Percentiles rank a stretch among this genome's conserved stretches.
Conservation (phyloP, 2,888 invertebrate species). For the Marasmarcha lunaedactyla region DNA sequence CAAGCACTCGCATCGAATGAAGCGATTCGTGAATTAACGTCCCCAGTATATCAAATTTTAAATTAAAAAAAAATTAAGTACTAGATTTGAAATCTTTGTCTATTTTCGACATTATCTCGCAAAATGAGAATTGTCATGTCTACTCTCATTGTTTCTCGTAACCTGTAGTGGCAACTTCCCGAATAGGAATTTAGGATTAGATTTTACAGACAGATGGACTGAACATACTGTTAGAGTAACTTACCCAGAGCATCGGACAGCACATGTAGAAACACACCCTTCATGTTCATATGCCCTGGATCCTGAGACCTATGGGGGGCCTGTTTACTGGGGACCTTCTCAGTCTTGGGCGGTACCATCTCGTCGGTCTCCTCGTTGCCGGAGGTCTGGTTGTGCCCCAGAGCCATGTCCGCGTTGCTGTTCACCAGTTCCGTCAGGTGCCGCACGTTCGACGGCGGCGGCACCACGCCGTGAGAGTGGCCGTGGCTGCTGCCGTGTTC, state of each 20-base stretch:
- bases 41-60: too few species aligned
- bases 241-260: slow-evolving; percentile 95
- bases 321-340: slow-evolving; percentile 42
- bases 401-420: slow-evolving; percentile 59
- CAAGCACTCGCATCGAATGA: too few species aligned
- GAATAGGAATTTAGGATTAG: too few species aligned
- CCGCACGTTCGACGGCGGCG: slow-evolving; percentile 55
- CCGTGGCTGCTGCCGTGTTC: slow-evolving; percentile 81
- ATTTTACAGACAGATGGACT: too few species aligned
- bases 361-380: slow-evolving; percentile 57
- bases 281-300: slow-evolving; percentile 96
- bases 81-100: too few species aligned
- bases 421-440: slow-evolving; percentile 59
- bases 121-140: too few species aligned
- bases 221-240: too few species aligned
- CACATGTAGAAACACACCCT: slow-evolving; percentile 99
- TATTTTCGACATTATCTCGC: too few species aligned
- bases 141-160: too few species aligned
- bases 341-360: slow-evolving; percentile 48
- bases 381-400: slow-evolving; percentile 47
- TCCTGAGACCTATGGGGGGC: slow-evolving; percentile 45
- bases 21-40: too few species aligned
- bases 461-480: slow-evolving; percentile 73
- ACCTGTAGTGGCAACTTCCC: too few species aligned
- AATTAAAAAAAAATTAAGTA: too few species aligned